Evolutionary conservation across 2,888 invertebrate species (phyloP).

Genomic region (Sphaeridia pumilis): DNA sequence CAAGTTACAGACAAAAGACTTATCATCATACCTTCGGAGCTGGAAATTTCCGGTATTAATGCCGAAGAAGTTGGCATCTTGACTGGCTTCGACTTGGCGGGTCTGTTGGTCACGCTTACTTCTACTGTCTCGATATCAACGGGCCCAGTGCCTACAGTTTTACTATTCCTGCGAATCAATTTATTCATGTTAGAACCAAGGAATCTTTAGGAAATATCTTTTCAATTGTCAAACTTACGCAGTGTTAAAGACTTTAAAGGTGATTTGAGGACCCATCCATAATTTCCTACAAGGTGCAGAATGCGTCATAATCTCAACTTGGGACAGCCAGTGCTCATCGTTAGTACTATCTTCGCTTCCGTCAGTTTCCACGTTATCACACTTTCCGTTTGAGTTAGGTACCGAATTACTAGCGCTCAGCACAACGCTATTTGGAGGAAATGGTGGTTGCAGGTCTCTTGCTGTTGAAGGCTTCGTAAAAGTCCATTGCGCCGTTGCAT

Average conservation of each 20-base stretch:
- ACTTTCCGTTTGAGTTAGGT: slow-evolving; percentile 6
- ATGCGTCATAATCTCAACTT: slow-evolving; percentile 95
- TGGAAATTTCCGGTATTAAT: slow-evolving; percentile 65
- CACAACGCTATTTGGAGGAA: slow-evolving; percentile 56
- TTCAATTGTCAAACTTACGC: too few relatives aligned
- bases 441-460: slow-evolving; percentile 59
- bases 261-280: slow-evolving; percentile 99
- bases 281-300: slow-evolving; percentile 84
- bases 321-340: slow-evolving; percentile 80
- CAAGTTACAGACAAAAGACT: slow-evolving; percentile 1
- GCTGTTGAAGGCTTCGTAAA: slow-evolving; percentile 44
- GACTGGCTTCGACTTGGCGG: slow-evolving; percentile 79
- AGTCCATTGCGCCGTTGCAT: slow-evolving; percentile 81
- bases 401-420: background rate
- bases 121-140: slow-evolving; percentile 54
- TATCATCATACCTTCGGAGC: slow-evolving; percentile 61
- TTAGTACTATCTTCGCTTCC: slow-evolving; percentile 24
- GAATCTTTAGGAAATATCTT: background rate
- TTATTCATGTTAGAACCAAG: background rate
- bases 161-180: slow-evolving; percentile 9
- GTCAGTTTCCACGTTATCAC: slow-evolving; percentile 7
- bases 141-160: slow-evolving; percentile 24
- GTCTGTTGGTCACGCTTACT: slow-evolving; percentile 50
- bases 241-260: slow-evolving; percentile 74
- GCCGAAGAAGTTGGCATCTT: slow-evolving; percentile 63